These are phyloP conservation scores for Ptilodon capucinus DNA, from an alignment of 2,888 invertebrate species.

Conservation along the genomic window DNA sequence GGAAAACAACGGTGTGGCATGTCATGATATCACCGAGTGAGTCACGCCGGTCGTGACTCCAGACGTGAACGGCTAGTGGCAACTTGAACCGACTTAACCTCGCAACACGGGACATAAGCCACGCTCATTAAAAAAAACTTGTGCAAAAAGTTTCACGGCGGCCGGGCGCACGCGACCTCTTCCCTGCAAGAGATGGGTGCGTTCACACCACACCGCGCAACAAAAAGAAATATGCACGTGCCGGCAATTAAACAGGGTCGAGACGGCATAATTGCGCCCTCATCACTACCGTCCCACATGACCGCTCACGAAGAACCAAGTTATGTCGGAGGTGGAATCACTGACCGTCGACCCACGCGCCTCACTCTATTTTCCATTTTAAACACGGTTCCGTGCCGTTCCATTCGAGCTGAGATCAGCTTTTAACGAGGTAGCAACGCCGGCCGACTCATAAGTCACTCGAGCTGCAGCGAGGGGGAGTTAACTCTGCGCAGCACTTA, in stretches of 20 bases:
- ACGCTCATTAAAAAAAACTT: conserved; percentile 51
- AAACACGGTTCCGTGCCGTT: conserved; percentile 49
- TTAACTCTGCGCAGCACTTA: conserved; percentile 38
- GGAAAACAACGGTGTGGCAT: conserved; percentile 56
- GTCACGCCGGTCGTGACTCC: conserved; percentile 61
- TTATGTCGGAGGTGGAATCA: conserved; percentile 52
- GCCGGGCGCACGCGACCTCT: conserved; percentile 58
- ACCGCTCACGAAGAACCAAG: conserved; percentile 62
- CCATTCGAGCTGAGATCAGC: conserved; percentile 54
- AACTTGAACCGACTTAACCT: conserved; percentile 68
- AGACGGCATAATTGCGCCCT: conserved; percentile 54
- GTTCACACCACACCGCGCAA: conserved; percentile 51
- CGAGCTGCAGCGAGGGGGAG: conserved; percentile 39
- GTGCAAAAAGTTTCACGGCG: conserved; percentile 60
- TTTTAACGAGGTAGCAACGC: conserved; percentile 54
- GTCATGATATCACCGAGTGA: conserved; percentile 71
- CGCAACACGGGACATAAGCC: conserved; percentile 60
- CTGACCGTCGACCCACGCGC: conserved; percentile 63
- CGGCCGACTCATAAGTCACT: conserved; percentile 29
- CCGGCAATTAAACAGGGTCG: conserved; percentile 72
- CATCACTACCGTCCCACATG: conserved; percentile 53
- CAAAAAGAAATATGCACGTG: conserved; percentile 71
- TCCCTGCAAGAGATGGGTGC: conserved; percentile 54
- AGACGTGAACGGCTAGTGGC: conserved; percentile 46
- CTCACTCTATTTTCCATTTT: conserved; percentile 46